phyloP scores from a whole-genome alignment of 92 coral and sea anemone genomes.

The Porites divaricata region DNA sequence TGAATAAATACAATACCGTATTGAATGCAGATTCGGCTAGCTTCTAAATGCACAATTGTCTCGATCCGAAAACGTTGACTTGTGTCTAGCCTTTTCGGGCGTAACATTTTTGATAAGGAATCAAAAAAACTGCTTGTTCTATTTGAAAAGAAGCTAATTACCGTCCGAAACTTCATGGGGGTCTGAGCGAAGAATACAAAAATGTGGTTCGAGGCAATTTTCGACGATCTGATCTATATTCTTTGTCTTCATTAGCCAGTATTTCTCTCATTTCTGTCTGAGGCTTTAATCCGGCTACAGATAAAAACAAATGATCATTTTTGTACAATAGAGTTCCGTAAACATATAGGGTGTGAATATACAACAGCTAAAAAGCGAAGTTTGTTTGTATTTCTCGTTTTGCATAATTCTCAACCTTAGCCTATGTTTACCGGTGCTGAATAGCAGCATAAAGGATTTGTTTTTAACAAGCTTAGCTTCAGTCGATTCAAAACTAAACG shows the following conservation, averaged over 20 bases:
- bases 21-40: neutral
- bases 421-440: neutral
- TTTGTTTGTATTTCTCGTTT: neutral
- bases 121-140: neutral
- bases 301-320: neutral
- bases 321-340: neutral
- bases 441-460: neutral
- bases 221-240: neutral
- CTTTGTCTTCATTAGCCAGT: conserved; percentile 4
- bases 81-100: conserved; percentile 4
- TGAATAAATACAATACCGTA: neutral
- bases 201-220: conserved; percentile 23
- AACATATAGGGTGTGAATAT: neutral
- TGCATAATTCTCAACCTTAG: neutral
- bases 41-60: neutral
- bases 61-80: neutral
- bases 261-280: conserved; percentile 4
- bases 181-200: neutral
- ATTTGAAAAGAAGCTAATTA: conserved; percentile 21
- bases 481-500: neutral
- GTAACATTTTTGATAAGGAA: conserved; percentile 18
- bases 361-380: neutral
- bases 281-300: neutral
- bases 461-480: neutral
- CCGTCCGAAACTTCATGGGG: conserved; percentile 27